Base-by-base conservation (phyloP, 2,113 vertebrate species). In the Rostratula benghalensis region DNA sequence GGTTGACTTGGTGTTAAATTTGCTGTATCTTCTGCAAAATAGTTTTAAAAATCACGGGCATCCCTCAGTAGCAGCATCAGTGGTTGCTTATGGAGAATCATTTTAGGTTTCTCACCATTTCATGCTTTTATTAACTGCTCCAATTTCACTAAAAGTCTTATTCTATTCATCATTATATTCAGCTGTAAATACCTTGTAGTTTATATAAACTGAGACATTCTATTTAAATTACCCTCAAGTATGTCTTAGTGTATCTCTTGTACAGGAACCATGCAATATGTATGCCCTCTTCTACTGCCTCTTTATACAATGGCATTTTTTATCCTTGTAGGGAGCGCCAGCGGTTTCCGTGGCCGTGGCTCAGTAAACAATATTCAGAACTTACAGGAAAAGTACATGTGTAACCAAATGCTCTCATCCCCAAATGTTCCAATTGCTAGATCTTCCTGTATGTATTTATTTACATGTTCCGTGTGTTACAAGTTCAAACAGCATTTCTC, bases 1-100 rank as follows among this genome's bases (percentile, higher is more conserved):
- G 67, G 50, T 82, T 91, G 89, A 79, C 45, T 74, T 82, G 59
- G 28, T 59, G 61, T 76, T 92, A 91, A 93, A 94, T 94, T 92
- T 89, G 35, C 87, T 93, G 30, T 41, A 9, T 93, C 65, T 80
- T 86, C 59, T 86, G 56, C 82, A 90, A 89, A 93, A 89, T 57
- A 63, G 39, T 71, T 81, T 85, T 85, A 80, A 84, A 84, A 48
- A 37, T 53, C 0, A 0, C 45, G 65, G 60, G 48, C 82, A 79
- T 75, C 37, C 39, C 15, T 63, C 56, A 51, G 43, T 30, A 45
- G 69, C 67, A 78, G 33, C 22, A 74, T n/a, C 50, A 76, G 21
- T 9, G 19, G 71, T 78, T 50, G 30, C 20, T 95, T 89, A 21
- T 76, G 35, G 35, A 81, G 31, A 85, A 60, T 75, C 13, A 28